Evolutionary conservation across 2,113 vertebrate species (phyloP).

Genomic region (Danionella cerebrum): DNA sequence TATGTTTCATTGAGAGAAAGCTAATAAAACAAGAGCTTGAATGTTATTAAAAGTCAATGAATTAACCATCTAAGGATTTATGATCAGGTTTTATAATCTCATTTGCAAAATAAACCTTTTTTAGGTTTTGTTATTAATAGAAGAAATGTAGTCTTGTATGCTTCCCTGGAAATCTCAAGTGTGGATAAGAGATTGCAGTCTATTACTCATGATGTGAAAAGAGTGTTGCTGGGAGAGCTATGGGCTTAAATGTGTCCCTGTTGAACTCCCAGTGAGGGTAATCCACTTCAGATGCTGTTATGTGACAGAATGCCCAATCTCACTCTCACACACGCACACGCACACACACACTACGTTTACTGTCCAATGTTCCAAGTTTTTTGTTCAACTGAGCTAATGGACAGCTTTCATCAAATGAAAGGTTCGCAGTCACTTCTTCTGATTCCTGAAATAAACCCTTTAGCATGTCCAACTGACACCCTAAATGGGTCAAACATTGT

Average conservation of each 20-base stretch:
- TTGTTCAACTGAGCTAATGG: conserved; percentile 28
- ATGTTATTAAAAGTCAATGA: too few relatives aligned
- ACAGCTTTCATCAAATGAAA: conserved; percentile 1
- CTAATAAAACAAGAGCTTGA: too few relatives aligned
- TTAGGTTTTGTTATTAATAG: too few relatives aligned
- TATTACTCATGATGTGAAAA: background rate
- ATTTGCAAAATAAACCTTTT: too few relatives aligned
- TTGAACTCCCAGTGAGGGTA: background rate
- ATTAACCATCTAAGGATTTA: too few relatives aligned
- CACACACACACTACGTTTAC: conserved; percentile 1
- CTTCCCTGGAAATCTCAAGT: too few relatives aligned
- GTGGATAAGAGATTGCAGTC: background rate
- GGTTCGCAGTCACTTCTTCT: background rate
- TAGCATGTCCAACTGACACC: conserved; percentile 10
- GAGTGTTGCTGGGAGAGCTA: background rate
- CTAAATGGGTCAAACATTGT: conserved; percentile 22
- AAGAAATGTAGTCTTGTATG: too few relatives aligned
- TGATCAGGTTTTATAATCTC: too few relatives aligned
- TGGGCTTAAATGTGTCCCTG: background rate
- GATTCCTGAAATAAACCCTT: background rate
- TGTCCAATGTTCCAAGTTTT: conserved; percentile 13
- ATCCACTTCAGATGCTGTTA: conserved; percentile 4
- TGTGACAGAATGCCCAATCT: conserved; percentile 5
- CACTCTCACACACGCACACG: too few relatives aligned
- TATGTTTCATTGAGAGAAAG: too few relatives aligned